A percentile compares a stretch with the other conserved stretches of the same genome.
Conservation (phyloP, 2,113 vertebrate genomes). For the Emydocephalus ijimae region DNA sequence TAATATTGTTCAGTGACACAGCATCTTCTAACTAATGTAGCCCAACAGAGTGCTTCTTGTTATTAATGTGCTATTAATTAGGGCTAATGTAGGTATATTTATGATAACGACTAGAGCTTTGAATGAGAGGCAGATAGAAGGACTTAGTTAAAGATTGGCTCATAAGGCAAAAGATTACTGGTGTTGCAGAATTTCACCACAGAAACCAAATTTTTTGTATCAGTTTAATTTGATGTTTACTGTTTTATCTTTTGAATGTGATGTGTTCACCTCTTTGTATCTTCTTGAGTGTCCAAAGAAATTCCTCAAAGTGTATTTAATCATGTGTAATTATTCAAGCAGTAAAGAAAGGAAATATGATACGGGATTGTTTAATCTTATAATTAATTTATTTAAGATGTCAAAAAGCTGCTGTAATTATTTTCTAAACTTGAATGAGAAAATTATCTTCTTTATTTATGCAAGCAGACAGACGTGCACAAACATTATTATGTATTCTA, state of each 20-base stretch:
- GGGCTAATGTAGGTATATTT: conserved; percentile 25
- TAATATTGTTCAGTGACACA: conserved; percentile 52
- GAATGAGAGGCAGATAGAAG: conserved; percentile 18
- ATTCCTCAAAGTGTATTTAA: background rate
- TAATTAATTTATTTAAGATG: background rate
- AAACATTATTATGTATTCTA: background rate
- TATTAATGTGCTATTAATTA: conserved; percentile 45
- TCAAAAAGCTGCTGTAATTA: background rate
- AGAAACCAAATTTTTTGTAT: conserved; percentile 34
- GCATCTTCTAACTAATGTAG: conserved; percentile 41
- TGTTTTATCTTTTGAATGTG: background rate
- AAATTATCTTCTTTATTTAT: background rate
- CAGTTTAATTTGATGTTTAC: conserved; percentile 21
- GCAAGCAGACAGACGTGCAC: background rate
- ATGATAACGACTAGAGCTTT: conserved; percentile 39
- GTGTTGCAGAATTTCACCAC: conserved; percentile 40
- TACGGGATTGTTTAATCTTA: background rate
- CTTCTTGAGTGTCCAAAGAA: background rate
- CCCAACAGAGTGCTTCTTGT: conserved; percentile 53
- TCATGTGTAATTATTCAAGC: background rate
- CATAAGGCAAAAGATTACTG: conserved; percentile 44
- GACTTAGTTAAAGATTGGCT: conserved; percentile 35
- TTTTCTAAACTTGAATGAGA: background rate
- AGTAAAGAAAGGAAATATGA: background rate
- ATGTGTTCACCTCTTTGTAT: background rate